phyloP scores from a whole-genome alignment of 2,113 vertebrate species.

The Lanius ludovicianus region DNA sequence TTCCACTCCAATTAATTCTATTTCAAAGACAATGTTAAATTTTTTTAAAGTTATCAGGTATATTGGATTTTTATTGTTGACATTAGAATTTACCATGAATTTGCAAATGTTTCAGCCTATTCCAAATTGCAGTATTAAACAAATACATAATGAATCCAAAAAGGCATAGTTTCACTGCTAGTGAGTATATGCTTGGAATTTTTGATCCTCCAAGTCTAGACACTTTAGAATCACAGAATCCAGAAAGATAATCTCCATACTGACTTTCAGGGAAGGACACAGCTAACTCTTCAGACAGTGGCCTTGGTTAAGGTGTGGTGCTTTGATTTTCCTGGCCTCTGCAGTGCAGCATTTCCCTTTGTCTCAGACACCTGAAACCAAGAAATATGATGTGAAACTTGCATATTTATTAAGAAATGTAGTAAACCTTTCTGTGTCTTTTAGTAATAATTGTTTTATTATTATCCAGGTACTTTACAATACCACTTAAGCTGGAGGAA shows the following conservation, averaged over 20 bases:
- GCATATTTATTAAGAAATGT: neutral
- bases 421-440: neutral
- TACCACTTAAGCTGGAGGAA: neutral
- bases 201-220: neutral
- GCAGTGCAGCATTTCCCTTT: neutral
- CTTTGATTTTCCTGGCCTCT: neutral
- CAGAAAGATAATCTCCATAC: neutral
- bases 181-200: neutral
- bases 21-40: neutral
- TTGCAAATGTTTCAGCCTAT: neutral
- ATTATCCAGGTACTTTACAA: neutral
- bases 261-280: neutral
- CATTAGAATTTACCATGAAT: neutral
- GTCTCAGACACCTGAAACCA: neutral
- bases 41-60: neutral
- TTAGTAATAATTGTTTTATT: neutral
- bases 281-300: neutral
- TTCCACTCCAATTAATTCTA: neutral
- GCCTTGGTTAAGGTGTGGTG: accelerated
- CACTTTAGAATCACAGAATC: neutral
- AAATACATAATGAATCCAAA: neutral
- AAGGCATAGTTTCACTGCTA: neutral
- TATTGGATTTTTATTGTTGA: neutral
- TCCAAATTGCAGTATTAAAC: neutral
- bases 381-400: neutral